phyloP scores from a whole-genome alignment of 1,140 invertebrate species.

The Tetramorium parvispinum region DNA sequence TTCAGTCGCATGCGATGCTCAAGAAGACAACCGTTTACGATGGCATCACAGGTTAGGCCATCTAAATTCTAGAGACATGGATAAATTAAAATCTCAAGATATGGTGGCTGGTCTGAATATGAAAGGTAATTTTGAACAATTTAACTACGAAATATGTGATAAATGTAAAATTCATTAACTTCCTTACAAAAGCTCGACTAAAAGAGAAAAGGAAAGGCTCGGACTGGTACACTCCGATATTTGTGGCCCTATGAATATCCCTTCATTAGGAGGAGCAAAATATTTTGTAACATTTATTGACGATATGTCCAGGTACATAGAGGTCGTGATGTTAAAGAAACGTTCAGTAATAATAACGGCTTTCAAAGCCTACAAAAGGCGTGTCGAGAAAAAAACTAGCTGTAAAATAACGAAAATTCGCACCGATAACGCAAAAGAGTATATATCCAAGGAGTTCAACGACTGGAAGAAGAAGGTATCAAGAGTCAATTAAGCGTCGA shows the following conservation, averaged over 20 bases:
- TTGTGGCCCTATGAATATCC: too few relatives aligned
- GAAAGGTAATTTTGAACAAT: not conserved
- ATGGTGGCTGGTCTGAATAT: conserved; percentile 21
- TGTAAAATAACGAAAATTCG: too few relatives aligned
- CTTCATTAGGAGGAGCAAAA: too few relatives aligned
- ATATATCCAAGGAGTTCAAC: not conserved
- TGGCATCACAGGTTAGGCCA: conserved; percentile 53
- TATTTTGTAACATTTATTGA: too few relatives aligned
- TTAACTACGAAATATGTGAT: conserved; percentile 25
- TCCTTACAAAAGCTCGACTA: not conserved
- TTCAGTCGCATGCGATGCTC: conserved; percentile 70
- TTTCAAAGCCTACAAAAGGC: too few relatives aligned
- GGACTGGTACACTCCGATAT: too few relatives aligned
- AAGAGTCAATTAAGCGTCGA: not conserved
- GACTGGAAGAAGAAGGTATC: not conserved
- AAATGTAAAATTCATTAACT: conserved; percentile 53
- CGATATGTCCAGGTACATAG: too few relatives aligned
- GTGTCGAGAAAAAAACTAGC: too few relatives aligned
- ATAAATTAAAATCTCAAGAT: not conserved
- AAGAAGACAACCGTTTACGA: conserved; percentile 72
- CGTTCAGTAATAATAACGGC: too few relatives aligned
- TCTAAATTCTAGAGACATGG: not conserved
- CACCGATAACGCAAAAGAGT: too few relatives aligned
- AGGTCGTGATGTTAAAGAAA: too few relatives aligned
- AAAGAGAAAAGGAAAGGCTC: too few relatives aligned